Conservation (phyloP, 2,888 invertebrate species). For the Drosophila atripex region DNA sequence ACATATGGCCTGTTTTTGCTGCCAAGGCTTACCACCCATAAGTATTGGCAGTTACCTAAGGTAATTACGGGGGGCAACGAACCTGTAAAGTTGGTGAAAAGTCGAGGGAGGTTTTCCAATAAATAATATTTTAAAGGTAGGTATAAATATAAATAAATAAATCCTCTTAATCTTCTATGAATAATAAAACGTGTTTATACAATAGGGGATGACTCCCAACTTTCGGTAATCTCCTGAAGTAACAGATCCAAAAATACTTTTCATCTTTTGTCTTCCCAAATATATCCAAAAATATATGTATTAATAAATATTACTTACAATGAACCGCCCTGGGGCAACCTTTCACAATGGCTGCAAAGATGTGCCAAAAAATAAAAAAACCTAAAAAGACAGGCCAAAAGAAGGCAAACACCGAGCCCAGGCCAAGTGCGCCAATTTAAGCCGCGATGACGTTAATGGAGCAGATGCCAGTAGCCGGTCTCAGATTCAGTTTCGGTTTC, state of each 20-base stretch:
- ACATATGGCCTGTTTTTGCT: background rate
- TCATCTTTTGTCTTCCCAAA: constrained; percentile 16
- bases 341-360: constrained; percentile 57
- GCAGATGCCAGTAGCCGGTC: constrained; percentile 53
- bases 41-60: constrained; percentile 1
- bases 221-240: constrained; percentile 1
- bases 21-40: constrained; percentile 4
- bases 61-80: constrained; percentile 47
- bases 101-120: background rate
- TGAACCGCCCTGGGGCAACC: constrained; percentile 44
- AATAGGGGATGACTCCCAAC: background rate
- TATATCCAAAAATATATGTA: constrained; percentile 9
- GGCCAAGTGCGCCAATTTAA: constrained; percentile 60
- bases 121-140: background rate
- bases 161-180: background rate
- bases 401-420: constrained; percentile 19
- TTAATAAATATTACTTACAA: constrained; percentile 27
- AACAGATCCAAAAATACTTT: background rate
- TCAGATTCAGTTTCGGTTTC: constrained; percentile 8
- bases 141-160: background rate
- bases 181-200: background rate
- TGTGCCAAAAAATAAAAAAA: constrained; percentile 46
- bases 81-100: constrained; percentile 44
- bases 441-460: constrained; percentile 52
- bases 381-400: constrained; percentile 20